A percentile compares a stretch with the other conserved stretches of the same genome.
Evolutionary conservation across 2,797 vertebrate genomes (phyloP).

Genomic region (Tolypeutes matacus): DNA sequence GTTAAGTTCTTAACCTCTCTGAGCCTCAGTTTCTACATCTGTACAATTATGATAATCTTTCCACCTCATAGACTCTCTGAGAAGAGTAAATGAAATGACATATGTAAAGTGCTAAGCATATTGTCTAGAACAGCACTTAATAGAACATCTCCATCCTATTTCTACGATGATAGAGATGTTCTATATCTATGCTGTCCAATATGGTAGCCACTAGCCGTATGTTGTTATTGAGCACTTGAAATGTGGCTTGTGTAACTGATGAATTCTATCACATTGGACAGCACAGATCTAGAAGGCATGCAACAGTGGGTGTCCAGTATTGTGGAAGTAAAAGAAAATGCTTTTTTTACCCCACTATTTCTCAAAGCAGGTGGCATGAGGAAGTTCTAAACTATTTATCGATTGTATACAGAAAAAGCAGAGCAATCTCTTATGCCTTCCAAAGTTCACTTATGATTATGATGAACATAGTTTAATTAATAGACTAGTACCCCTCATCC

Average conservation of each 20-base stretch:
- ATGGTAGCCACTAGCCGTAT: background rate
- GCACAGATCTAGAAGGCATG: background rate
- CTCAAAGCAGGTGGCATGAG: background rate
- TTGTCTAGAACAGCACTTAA: background rate
- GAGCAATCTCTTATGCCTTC: background rate
- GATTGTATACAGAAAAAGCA: slow-evolving; percentile 13
- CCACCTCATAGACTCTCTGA: background rate
- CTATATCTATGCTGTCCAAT: background rate
- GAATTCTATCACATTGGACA: background rate
- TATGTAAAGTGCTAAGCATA: background rate
- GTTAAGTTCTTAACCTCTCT: slow-evolving; percentile 5
- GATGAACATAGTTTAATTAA: slow-evolving; percentile 11
- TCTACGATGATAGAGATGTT: background rate
- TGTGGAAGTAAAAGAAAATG: background rate
- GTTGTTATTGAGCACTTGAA: background rate
- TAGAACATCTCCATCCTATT: background rate
- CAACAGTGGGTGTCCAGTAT: background rate
- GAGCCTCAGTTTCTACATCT: background rate
- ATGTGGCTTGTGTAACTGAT: background rate
- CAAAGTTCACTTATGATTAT: slow-evolving; percentile 48
- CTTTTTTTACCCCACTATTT: background rate
- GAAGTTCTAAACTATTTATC: slow-evolving; percentile 22
- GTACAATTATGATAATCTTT: background rate
- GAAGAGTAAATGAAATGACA: slow-evolving; percentile 14
- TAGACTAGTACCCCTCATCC: slow-evolving; percentile 48